phyloP scores from a whole-genome alignment of 2,888 invertebrate genomes.

The Theretra japonica region DNA sequence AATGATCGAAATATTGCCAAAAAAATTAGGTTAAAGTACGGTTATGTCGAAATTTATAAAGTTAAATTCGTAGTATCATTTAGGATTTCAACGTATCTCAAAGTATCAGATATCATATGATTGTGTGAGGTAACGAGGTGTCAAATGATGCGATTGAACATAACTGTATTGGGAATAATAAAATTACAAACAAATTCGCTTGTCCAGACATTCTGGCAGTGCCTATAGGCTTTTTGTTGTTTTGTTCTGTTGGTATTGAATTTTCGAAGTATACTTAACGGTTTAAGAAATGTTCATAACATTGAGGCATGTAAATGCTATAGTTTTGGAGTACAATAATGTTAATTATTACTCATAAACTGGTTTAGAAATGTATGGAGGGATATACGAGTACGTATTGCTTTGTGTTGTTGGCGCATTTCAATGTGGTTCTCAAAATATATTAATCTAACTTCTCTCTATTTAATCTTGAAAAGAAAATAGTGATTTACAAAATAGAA shows the following conservation, averaged over 20 bases:
- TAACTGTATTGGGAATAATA: constrained; percentile 9
- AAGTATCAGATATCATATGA: constrained; percentile 15
- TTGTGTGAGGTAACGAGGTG: constrained; percentile 13
- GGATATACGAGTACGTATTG: too few species aligned
- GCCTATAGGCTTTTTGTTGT: background rate
- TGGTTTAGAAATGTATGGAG: too few species aligned
- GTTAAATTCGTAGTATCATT: background rate
- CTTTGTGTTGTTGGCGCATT: too few species aligned
- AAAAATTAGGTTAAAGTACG: constrained; percentile 8
- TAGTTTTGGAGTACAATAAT: too few species aligned
- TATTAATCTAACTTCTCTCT: too few species aligned
- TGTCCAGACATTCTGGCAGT: background rate
- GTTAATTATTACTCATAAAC: too few species aligned
- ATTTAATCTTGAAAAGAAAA: too few species aligned
- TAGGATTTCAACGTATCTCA: background rate
- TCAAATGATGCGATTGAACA: constrained; percentile 2
- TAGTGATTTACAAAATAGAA: too few species aligned
- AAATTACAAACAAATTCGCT: constrained; percentile 22
- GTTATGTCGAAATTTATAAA: background rate
- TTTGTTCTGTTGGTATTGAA: background rate
- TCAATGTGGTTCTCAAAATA: too few species aligned
- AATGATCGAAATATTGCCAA: background rate
- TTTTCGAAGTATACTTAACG: too few species aligned
- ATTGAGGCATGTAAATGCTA: too few species aligned
- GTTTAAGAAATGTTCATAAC: too few species aligned